Evolutionary conservation across 2,888 invertebrate genomes (phyloP).

Genomic region (Agonopterix heracliana): DNA sequence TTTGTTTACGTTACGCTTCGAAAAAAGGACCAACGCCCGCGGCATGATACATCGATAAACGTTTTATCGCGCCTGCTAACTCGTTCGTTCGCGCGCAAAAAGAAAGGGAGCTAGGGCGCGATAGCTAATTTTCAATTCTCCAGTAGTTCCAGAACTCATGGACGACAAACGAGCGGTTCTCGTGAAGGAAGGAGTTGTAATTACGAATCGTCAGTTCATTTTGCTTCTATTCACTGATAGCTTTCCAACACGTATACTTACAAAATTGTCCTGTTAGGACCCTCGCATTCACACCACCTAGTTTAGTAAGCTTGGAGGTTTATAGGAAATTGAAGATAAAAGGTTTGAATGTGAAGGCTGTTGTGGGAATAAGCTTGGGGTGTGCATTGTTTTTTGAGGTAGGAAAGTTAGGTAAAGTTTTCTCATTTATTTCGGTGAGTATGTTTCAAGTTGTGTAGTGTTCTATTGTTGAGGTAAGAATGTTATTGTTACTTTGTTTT

Average conservation of each 20-base stretch:
- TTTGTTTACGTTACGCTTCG: no score
- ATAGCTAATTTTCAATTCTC: not conserved
- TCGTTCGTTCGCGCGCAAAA: no score
- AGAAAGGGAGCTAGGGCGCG: no score
- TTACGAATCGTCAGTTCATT: constrained; percentile 14
- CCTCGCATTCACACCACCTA: no score
- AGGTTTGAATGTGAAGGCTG: not conserved
- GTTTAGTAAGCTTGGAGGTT: no score
- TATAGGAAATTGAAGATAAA: not conserved
- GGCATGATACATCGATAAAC: no score
- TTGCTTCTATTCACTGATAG: constrained; percentile 7
- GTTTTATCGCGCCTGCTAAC: no score
- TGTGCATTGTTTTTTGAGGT: constrained; percentile 10
- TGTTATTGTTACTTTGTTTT: no score
- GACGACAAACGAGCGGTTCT: constrained; percentile 8
- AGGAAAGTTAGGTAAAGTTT: constrained; percentile 5
- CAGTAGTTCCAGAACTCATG: no score
- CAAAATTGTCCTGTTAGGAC: no score
- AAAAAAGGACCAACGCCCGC: no score
- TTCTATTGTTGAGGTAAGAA: not conserved
- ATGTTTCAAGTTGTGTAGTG: not conserved
- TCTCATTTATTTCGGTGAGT: constrained; percentile 8
- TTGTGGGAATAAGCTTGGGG: not conserved
- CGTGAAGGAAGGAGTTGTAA: constrained; percentile 13
- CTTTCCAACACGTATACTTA: constrained; percentile 7